Percentiles rank a stretch among this genome's conserved stretches.
Conservation (phyloP, 2,797 vertebrate species). For the Cottoperca gobio region DNA sequence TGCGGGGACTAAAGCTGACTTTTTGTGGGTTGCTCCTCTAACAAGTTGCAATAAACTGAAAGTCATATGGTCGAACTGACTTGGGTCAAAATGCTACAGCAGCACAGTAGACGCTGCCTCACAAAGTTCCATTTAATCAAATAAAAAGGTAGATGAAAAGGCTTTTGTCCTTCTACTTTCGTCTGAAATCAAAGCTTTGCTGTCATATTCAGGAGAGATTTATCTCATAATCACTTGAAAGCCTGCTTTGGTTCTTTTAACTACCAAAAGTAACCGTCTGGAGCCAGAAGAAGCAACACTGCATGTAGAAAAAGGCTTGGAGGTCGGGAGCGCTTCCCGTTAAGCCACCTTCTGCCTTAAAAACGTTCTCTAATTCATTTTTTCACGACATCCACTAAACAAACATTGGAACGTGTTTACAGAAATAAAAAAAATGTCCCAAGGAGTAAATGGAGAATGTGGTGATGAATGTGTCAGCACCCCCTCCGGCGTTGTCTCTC, state of each 20-base stretch:
- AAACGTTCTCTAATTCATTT: constrained; percentile 29
- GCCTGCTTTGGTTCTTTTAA: constrained; percentile 53
- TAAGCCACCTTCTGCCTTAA: constrained; percentile 54
- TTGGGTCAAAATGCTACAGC: constrained; percentile 18
- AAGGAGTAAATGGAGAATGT: constrained; percentile 46
- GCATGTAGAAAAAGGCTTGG: constrained; percentile 22
- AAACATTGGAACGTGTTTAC: constrained; percentile 51
- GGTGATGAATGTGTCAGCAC: constrained; percentile 57
- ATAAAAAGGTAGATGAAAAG: constrained; percentile 46
- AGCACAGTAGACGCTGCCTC: constrained; percentile 21
- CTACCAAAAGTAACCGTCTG: constrained; percentile 50
- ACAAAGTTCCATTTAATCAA: constrained; percentile 42
- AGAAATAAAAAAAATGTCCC: constrained; percentile 51
- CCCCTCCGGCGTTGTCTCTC: constrained; percentile 37
- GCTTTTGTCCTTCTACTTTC: constrained; percentile 58
- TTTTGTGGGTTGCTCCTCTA: background rate
- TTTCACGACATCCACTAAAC: constrained; percentile 32
- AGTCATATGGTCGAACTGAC: constrained; percentile 27
- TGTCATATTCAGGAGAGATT: constrained; percentile 33
- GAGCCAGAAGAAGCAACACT: constrained; percentile 37
- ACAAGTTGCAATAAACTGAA: background rate
- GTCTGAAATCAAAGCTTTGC: constrained; percentile 50
- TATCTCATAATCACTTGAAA: constrained; percentile 59
- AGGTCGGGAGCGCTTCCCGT: constrained; percentile 33
- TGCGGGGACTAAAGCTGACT: background rate